Conservation (phyloP, 1,140 invertebrate species). For the Stegodyphus dumicola region DNA sequence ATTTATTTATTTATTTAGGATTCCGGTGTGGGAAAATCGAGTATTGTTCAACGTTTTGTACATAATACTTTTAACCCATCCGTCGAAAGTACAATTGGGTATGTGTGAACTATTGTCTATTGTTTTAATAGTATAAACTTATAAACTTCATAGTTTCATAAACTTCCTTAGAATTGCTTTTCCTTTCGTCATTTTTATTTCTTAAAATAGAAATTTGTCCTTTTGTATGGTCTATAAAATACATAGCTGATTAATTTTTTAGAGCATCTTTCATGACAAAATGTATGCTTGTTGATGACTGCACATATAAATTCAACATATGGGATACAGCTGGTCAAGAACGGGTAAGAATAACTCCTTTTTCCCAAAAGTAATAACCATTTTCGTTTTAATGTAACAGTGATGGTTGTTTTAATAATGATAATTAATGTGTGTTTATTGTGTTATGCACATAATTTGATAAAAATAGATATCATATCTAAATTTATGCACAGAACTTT, state of each 20-base stretch:
- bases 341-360: slow-evolving; percentile 63
- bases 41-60: slow-evolving; percentile 70
- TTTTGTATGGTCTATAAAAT: no score
- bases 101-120: slow-evolving; percentile 14
- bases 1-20: slow-evolving; percentile 65
- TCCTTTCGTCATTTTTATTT: no score
- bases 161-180: no score
- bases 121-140: neutral
- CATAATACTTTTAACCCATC: slow-evolving; percentile 68
- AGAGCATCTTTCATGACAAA: slow-evolving; percentile 71
- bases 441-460: no score
- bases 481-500: no score
- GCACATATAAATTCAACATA: slow-evolving; percentile 69
- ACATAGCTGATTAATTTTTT: neutral
- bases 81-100: slow-evolving; percentile 70
- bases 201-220: no score
- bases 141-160: no score
- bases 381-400: no score
- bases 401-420: no score
- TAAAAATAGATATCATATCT: no score
- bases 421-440: no score
- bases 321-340: slow-evolving; percentile 96
- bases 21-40: slow-evolving; percentile 70
- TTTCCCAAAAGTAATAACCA: neutral
- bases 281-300: slow-evolving; percentile 67